Conservation (phyloP, 2,888 invertebrate genomes). For the Pterostichus niger region DNA sequence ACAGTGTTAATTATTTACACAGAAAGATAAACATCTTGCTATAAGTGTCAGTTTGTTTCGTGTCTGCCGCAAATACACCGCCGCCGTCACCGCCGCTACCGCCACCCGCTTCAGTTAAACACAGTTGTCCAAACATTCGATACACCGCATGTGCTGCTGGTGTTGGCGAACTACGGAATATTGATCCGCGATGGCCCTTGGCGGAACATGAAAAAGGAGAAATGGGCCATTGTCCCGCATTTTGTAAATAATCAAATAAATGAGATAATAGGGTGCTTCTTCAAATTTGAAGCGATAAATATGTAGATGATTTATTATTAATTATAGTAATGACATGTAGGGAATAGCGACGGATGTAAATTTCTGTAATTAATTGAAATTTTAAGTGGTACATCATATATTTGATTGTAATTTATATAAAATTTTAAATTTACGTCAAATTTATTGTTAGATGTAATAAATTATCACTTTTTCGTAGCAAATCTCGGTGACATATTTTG, state of each 20-base stretch:
- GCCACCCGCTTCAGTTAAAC: slow-evolving; percentile 35
- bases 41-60: slow-evolving; percentile 64
- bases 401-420: too few species aligned
- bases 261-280: background rate
- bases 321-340: too few species aligned
- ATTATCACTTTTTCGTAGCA: too few species aligned
- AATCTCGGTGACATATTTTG: too few species aligned
- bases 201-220: background rate
- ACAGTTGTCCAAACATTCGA: slow-evolving; percentile 64
- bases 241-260: background rate
- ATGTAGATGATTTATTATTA: too few species aligned
- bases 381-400: too few species aligned
- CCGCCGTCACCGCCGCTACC: background rate
- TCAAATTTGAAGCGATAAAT: too few species aligned
- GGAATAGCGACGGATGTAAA: too few species aligned
- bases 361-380: too few species aligned
- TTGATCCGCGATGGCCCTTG: slow-evolving; percentile 16
- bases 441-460: too few species aligned
- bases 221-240: too few species aligned
- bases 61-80: slow-evolving; percentile 52
- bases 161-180: background rate
- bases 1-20: slow-evolving; percentile 59
- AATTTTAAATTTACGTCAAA: too few species aligned
- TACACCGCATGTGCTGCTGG: slow-evolving; percentile 35
- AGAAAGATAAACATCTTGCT: slow-evolving; percentile 64